Evolutionary conservation across 2,888 invertebrate species (phyloP).

Genomic region (Netelia melanura): DNA sequence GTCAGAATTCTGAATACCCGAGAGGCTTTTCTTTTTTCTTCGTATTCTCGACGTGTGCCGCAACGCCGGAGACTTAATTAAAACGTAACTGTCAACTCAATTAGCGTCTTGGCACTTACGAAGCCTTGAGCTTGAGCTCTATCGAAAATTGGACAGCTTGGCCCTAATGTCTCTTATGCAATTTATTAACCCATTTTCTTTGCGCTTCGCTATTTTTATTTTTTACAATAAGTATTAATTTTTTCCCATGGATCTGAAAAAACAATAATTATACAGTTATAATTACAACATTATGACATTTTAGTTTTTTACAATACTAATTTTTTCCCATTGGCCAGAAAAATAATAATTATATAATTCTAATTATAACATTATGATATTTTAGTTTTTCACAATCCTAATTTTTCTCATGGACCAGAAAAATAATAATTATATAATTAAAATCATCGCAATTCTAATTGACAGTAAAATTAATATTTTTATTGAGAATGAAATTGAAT

Average conservation of each 20-base stretch:
- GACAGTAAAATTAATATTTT: no score
- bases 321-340: not conserved
- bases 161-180: not conserved
- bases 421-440: not conserved
- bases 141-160: constrained; percentile 9
- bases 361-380: not conserved
- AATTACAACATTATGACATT: not conserved
- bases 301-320: not conserved
- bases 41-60: not conserved
- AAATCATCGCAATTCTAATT: not conserved
- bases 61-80: constrained; percentile 39
- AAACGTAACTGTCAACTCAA: constrained; percentile 58
- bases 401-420: not conserved
- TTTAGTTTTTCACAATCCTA: not conserved
- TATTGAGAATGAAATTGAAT: no score
- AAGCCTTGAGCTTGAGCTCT: constrained; percentile 53
- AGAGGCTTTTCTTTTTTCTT: not conserved
- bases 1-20: not conserved
- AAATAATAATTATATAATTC: not conserved
- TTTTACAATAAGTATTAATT: not conserved
- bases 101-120: constrained; percentile 51
- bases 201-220: not conserved
- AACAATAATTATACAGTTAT: not conserved
- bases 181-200: not conserved
- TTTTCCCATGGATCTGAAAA: not conserved